Evolutionary conservation across 2,113 vertebrate species (phyloP).

Genomic region (Albula goreensis): DNA sequence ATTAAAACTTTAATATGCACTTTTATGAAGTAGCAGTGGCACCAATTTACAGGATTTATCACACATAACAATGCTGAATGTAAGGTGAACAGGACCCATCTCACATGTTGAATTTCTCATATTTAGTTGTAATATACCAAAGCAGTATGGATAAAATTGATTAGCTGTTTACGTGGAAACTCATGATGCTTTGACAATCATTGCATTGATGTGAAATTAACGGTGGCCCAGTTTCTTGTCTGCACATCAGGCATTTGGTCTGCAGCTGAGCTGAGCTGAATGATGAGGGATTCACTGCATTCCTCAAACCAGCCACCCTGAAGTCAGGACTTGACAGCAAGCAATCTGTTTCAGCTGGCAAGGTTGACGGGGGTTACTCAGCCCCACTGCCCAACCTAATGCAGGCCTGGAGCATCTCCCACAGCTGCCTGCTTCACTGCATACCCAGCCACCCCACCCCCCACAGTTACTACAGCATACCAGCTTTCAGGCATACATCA

Average conservation of each 20-base stretch:
- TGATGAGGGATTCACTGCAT: not conserved
- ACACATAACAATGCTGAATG: too few species aligned
- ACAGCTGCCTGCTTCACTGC: not conserved
- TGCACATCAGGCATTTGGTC: not conserved
- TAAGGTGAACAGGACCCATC: too few species aligned
- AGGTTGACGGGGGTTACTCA: conserved; percentile 16
- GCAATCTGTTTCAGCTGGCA: conserved; percentile 19
- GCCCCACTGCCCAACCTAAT: conserved; percentile 22
- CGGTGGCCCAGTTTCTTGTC: not conserved
- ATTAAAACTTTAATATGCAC: too few species aligned
- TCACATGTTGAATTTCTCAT: too few species aligned
- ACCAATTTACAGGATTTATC: too few species aligned
- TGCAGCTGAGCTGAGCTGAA: not conserved
- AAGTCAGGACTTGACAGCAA: conserved; percentile 26
- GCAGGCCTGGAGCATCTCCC: not conserved
- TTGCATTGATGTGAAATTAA: not conserved
- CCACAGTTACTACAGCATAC: too few species aligned
- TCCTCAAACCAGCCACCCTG: conserved; percentile 21
- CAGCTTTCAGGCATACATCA: too few species aligned
- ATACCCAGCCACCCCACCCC: not conserved
- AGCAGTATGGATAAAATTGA: too few species aligned
- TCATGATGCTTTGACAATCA: not conserved
- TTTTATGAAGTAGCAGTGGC: too few species aligned
- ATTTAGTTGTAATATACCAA: too few species aligned
- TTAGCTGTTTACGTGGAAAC: not conserved